Evolutionary conservation across 2,888 invertebrate species (phyloP), one percentile per base, ranked within the genome.

Genomic region (Clistopyga incitator): DNA sequence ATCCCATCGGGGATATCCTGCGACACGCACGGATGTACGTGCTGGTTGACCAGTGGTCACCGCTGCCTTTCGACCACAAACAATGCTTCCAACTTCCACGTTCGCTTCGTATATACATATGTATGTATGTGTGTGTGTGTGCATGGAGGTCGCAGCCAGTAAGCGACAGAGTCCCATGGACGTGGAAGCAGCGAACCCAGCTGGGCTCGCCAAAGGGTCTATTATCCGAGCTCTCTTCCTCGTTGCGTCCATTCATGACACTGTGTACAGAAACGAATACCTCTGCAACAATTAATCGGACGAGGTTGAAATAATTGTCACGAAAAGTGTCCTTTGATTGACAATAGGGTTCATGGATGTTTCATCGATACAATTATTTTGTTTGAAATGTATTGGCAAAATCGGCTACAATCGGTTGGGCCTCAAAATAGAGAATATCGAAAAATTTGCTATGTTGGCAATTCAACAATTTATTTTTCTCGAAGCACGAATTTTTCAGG

Each of bases 1-100:
- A 64, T 75, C 50, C 75, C 64, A 75, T 75, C 64, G 64, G 74
- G 75, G 75, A 75, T 75, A 75, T 75, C 75, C 75, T 75, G 75
- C 34, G 52, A 61, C 61, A 50, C 50, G 74, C 64, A 74, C 75
- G 75, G 75, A 75, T 64, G 75, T 75, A 75, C 75, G 75, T 75
- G 75, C 75, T 50, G 75, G 29, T 50, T 52, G 75, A 64, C 75
- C 72, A 20, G 64, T 64, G 64, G 50, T 38, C 75, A 52, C 75
- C 52, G 64, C 50, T 52, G 75, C 47, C 34, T 45, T 42, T 64
- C 34, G 75, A 23, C 64, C 75, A 64, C 75, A 61, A 75, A 75
- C 75, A 52, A 75, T 75, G 64, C 75, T 64, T 64, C 47, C 8
- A n/a, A 75, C 75, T 64, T 23, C 34, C 75, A 64, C 75, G 64